Conservation (phyloP, 2,797 vertebrate genomes). For the Salmo trutta region DNA sequence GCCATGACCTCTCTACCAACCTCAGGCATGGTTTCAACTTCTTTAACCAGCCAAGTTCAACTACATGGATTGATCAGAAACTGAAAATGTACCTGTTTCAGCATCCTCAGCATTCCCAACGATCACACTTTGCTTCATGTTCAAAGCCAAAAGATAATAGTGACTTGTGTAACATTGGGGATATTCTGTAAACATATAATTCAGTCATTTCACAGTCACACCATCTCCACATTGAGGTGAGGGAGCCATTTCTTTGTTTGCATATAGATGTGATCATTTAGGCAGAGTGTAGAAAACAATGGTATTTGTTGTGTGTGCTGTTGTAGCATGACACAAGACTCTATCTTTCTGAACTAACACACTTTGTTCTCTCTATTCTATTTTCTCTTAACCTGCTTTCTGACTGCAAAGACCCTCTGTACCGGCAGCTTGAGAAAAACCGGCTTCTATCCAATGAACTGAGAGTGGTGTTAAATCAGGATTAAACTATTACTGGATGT, state of each 20-base stretch:
- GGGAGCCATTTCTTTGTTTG: not conserved
- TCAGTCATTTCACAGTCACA: not conserved
- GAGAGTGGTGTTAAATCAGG: slow-evolving; percentile 82
- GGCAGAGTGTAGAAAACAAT: too few relatives aligned
- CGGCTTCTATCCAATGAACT: slow-evolving; percentile 91
- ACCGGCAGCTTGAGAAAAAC: slow-evolving; percentile 96
- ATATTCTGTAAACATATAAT: slow-evolving; percentile 5
- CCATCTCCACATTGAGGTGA: not conserved
- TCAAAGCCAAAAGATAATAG: not conserved
- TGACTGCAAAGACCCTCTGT: slow-evolving; percentile 88
- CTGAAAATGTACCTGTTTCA: not conserved
- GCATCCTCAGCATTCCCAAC: not conserved
- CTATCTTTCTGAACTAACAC: slow-evolving; percentile 64
- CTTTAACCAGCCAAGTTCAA: not conserved
- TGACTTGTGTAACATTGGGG: not conserved
- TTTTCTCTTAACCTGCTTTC: slow-evolving; percentile 79
- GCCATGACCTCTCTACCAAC: too few relatives aligned
- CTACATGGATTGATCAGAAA: not conserved
- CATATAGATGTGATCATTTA: not conserved
- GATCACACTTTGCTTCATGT: not conserved
- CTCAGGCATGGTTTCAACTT: too few relatives aligned
- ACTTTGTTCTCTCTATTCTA: slow-evolving; percentile 36
- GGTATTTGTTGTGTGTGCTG: not conserved
- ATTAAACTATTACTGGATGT: slow-evolving; percentile 30
- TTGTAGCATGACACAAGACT: slow-evolving; percentile 30